phyloP scores from a whole-genome alignment of 2,888 invertebrate genomes.

The Onthophagus sagittarius region DNA sequence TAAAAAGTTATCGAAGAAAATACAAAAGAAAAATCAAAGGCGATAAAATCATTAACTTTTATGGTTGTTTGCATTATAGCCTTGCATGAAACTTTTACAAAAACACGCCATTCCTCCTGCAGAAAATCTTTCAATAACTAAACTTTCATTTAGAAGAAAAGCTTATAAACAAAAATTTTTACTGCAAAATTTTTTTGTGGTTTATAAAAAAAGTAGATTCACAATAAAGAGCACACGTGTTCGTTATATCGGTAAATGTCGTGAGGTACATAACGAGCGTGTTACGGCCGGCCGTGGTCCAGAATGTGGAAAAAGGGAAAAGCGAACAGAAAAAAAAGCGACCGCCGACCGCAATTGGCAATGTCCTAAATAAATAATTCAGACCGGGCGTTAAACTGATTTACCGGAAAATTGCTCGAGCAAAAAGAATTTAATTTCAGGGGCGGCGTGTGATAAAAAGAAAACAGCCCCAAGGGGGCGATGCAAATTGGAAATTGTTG shows the following conservation, averaged over 20 bases:
- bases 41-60: background rate
- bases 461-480: conserved; percentile 5
- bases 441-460: conserved; percentile 12
- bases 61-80: too few species aligned
- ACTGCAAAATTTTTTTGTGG: background rate
- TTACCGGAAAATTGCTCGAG: conserved; percentile 10
- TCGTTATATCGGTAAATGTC: background rate
- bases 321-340: background rate
- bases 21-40: background rate
- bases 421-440: conserved; percentile 11
- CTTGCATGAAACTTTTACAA: too few species aligned
- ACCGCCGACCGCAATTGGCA: conserved; percentile 8
- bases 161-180: too few species aligned
- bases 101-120: too few species aligned
- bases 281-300: background rate
- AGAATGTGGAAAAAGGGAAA: conserved; percentile 3
- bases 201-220: background rate
- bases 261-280: background rate
- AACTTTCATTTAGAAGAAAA: too few species aligned
- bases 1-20: background rate
- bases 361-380: conserved; percentile 14
- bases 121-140: too few species aligned
- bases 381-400: conserved; percentile 7
- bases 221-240: background rate
- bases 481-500: conserved; percentile 13